A percentile compares a stretch with the other conserved stretches of the same genome.
Evolutionary conservation across 92 coral and sea anemone species (phyloP).

Genomic region (Epizoanthus fatuus): DNA sequence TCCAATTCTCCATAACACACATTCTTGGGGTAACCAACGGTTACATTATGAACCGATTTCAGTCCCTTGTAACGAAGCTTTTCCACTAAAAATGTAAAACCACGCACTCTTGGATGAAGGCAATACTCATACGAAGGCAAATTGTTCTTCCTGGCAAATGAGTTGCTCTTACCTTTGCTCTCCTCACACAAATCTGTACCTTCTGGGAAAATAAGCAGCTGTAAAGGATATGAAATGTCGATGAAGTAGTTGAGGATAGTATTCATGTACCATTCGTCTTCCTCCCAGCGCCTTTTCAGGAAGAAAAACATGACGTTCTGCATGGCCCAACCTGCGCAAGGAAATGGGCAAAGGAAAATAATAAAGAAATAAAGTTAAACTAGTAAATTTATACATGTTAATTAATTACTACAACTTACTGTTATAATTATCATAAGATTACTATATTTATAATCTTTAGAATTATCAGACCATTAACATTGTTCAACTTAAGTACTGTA

Average conservation of each 20-base stretch:
- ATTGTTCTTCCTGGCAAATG: slow-evolving; percentile 91
- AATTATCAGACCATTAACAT: too few relatives aligned
- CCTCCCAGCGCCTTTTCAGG: slow-evolving; percentile 90
- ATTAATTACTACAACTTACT: neutral
- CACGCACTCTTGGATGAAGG: slow-evolving; percentile 96
- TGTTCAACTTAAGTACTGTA: too few relatives aligned
- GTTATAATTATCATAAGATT: neutral
- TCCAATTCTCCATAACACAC: slow-evolving; percentile 84
- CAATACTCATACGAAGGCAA: slow-evolving; percentile 87
- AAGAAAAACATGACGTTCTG: slow-evolving; percentile 93
- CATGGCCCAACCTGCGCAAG: slow-evolving; percentile 97
- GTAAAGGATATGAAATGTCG: slow-evolving; percentile 80
- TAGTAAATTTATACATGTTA: neutral
- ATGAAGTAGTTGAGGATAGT: slow-evolving; percentile 83
- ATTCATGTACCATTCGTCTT: slow-evolving; percentile 86
- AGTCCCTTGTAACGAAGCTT: slow-evolving; percentile 81
- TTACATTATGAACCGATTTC: slow-evolving; percentile 92
- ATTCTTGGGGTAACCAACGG: slow-evolving; percentile 87
- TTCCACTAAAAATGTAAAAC: slow-evolving; percentile 90
- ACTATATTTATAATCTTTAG: too few relatives aligned
- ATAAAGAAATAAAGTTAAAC: neutral
- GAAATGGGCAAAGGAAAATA: neutral
- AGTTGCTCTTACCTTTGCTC: slow-evolving; percentile 80
- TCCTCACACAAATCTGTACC: slow-evolving; percentile 85
- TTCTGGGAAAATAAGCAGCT: slow-evolving; percentile 96